phyloP scores from a whole-genome alignment of 1,140 invertebrate genomes.

The Cepaea nemoralis region DNA sequence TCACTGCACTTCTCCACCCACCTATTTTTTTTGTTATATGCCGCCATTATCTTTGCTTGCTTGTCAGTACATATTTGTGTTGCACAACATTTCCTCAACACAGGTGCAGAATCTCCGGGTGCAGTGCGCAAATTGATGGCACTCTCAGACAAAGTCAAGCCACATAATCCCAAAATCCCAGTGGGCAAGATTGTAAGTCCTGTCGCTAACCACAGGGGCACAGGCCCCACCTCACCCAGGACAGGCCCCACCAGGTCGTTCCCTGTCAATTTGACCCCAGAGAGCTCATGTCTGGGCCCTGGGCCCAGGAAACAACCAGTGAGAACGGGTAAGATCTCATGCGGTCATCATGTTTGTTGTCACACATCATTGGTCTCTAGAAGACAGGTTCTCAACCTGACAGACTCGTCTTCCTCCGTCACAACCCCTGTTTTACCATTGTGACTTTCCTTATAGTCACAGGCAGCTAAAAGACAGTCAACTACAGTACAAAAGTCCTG shows the following conservation, averaged over 20 bases:
- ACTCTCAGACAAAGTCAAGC: slow-evolving; percentile 87
- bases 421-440: no score
- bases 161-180: slow-evolving; percentile 68
- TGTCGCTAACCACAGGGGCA: slow-evolving; percentile 77
- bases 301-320: slow-evolving; percentile 88
- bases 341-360: no score
- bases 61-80: slow-evolving; percentile 29
- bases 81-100: slow-evolving; percentile 34
- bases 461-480: no score
- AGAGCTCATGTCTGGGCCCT: slow-evolving; percentile 92
- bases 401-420: no score
- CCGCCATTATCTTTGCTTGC: not conserved
- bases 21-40: not conserved
- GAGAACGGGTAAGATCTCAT: slow-evolving; percentile 81
- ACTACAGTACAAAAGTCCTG: no score
- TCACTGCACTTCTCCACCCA: not conserved
- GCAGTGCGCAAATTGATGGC: slow-evolving; percentile 93
- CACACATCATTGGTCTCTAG: no score
- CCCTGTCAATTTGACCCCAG: slow-evolving; percentile 90
- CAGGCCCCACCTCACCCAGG: slow-evolving; percentile 75
- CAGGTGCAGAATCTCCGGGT: slow-evolving; percentile 92
- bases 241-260: slow-evolving; percentile 75
- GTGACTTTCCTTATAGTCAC: no score
- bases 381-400: no score
- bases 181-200: slow-evolving; percentile 58